These are phyloP conservation scores for Brotula barbata DNA, from an alignment of 2,797 vertebrate species.

Conservation along the genomic window DNA sequence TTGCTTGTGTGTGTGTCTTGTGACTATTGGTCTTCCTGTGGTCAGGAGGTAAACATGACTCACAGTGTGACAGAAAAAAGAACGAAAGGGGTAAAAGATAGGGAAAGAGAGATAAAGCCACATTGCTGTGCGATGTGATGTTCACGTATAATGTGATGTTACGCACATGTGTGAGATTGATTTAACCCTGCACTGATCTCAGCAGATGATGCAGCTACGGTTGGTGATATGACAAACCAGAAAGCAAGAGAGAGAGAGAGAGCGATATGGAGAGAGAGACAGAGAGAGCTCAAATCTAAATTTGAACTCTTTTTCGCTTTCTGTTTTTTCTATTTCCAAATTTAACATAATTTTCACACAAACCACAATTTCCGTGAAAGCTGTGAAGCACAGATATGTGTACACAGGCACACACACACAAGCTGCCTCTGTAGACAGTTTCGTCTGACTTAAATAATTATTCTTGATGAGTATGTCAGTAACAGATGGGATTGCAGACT, in stretches of 20 bases:
- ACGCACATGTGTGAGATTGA: too few species aligned
- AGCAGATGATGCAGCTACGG: not conserved
- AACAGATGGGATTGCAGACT: slow-evolving; percentile 22
- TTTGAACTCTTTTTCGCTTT: slow-evolving; percentile 33
- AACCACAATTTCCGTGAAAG: slow-evolving; percentile 41
- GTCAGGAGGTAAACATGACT: slow-evolving; percentile 12
- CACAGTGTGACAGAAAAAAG: too few species aligned
- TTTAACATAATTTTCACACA: slow-evolving; percentile 52
- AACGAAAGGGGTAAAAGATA: too few species aligned
- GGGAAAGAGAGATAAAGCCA: too few species aligned
- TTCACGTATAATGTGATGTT: too few species aligned
- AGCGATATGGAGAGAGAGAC: not conserved
- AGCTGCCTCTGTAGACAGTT: slow-evolving; percentile 9
- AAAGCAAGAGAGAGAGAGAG: slow-evolving; percentile 7
- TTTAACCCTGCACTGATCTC: not conserved
- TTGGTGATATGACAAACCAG: too few species aligned
- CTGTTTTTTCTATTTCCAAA: slow-evolving; percentile 43
- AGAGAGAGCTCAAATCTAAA: slow-evolving; percentile 4
- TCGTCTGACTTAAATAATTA: slow-evolving; percentile 27
- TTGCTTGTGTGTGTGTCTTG: slow-evolving; percentile 12
- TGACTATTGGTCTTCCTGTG: slow-evolving; percentile 31
- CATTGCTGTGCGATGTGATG: too few species aligned
- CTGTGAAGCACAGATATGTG: slow-evolving; percentile 50
- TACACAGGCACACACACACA: not conserved
- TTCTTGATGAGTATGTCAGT: slow-evolving; percentile 41